These are phyloP conservation scores for Belgica antarctica DNA, from an alignment of 2,888 invertebrate species.

Conservation along the genomic window DNA sequence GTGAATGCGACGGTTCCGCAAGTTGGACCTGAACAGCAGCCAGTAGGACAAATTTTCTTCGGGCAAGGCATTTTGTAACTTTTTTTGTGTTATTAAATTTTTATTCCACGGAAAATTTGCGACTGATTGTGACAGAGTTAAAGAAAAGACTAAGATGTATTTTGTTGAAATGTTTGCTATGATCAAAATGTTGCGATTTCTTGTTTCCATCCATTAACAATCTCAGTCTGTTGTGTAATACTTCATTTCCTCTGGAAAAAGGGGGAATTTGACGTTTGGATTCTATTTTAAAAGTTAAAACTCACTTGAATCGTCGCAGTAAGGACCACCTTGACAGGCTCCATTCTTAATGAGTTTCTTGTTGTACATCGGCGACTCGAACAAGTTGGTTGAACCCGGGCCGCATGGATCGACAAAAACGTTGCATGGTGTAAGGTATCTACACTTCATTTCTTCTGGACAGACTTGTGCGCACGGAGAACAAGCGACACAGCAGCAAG, in stretches of 20 bases:
- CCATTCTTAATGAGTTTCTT: not conserved
- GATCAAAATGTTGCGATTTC: not conserved
- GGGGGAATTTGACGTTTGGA: not conserved
- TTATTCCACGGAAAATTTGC: constrained; percentile 5
- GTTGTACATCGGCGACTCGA: constrained; percentile 22
- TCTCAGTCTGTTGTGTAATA: constrained; percentile 9
- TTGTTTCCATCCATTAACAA: not conserved
- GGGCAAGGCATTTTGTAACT: not conserved
- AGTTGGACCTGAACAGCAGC: not conserved
- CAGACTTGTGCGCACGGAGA: not conserved
- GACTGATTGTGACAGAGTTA: not conserved
- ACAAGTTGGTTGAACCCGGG: not conserved
- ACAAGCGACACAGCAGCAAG: not conserved
- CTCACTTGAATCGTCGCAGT: constrained; percentile 23
- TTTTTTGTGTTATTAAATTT: constrained; percentile 1
- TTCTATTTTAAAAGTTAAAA: not conserved
- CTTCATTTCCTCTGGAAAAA: constrained; percentile 23
- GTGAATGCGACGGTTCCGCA: too few species aligned
- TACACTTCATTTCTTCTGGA: not conserved
- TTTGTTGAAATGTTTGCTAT: not conserved
- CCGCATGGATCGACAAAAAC: not conserved
- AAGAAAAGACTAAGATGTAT: not conserved
- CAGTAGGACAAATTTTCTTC: not conserved
- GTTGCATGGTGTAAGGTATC: not conserved
- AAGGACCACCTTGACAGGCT: too few species aligned